Evolutionary conservation across 2,797 vertebrate genomes (phyloP), one percentile per base, ranked within the genome.

Genomic region (Acrossocheilus fasciatus): DNA sequence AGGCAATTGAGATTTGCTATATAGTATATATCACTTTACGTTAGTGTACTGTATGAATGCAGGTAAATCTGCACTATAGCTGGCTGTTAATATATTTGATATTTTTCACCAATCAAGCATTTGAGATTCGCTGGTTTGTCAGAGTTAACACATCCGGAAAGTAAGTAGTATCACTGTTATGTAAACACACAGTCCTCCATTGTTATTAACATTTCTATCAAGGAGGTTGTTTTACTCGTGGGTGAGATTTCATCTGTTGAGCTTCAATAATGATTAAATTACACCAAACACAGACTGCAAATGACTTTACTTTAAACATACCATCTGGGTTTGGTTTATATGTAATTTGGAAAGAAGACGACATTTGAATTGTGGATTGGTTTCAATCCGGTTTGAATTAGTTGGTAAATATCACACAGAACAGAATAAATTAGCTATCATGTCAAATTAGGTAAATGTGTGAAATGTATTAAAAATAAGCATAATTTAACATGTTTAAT

Each of bases 301-400:
- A 76, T 54, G 0, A 76, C 30, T 76, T 76, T 36, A 39, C 30
- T 76, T 57, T 57, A 57, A 54, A 57, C 6, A 3, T 6, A 34
- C 17, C 30, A 39, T 57, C 52, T 57, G 52, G 52, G 75, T 57
- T 57, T 39, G 34, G 75, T 39, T 77, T 39, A n/a, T 77, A 77
- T 39, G 39, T 7, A 5, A 39, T 39, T 39, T 39, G 52, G 34
- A 39, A 54, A 77, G 18, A 14, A 74, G n/a, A 68, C 14, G 6
- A 36, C 64, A 9, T 15, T 68, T 36, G 64, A 68, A 68, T 36
- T 66, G 72, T 17, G 14, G 43, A 74, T 30, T 10, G 6, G 20
- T 72, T 72, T 72, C 9, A 72, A 43, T 43, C 43, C 2, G 43
- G 4, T 39, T 59, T 23, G 2, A 23, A 59, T 54, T 54, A 54